phyloP scores from a whole-genome alignment of 2,888 invertebrate genomes.

The Teleiodes luculella region DNA sequence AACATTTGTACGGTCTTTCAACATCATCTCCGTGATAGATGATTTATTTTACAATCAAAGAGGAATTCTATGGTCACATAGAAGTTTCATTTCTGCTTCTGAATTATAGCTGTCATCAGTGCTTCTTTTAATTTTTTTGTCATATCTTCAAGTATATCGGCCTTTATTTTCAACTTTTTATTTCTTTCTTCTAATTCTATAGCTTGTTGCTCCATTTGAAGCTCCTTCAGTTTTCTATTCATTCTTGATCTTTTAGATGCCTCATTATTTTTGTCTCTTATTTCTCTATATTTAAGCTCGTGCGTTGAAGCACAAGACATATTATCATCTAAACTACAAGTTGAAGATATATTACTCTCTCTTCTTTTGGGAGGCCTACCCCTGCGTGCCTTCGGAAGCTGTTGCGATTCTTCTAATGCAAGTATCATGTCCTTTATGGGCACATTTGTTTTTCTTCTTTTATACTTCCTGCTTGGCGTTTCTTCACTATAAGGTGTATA shows the following conservation, averaged over 20 bases:
- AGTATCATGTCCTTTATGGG: constrained; percentile 67
- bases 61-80: too few species aligned
- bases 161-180: constrained; percentile 80
- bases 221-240: constrained; percentile 81
- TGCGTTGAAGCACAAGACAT: constrained; percentile 59
- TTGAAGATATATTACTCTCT: constrained; percentile 64
- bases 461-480: constrained; percentile 48
- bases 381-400: constrained; percentile 59
- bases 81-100: constrained; percentile 46
- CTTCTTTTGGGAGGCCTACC: constrained; percentile 78
- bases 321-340: constrained; percentile 65
- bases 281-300: constrained; percentile 81
- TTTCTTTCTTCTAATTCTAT: constrained; percentile 81
- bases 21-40: constrained; percentile 6
- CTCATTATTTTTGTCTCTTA: constrained; percentile 87
- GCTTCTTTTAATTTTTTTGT: constrained; percentile 82
- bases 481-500: constrained; percentile 60
- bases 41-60: neutral
- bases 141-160: constrained; percentile 83
- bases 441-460: constrained; percentile 56
- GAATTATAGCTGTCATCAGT: constrained; percentile 81
- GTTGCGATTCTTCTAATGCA: constrained; percentile 61
- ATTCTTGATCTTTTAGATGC: constrained; percentile 86
- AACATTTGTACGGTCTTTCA: neutral
- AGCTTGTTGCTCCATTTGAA: constrained; percentile 75